Percentiles rank a stretch among this genome's conserved stretches.
Evolutionary conservation across 2,888 invertebrate species (phyloP).

Genomic region (Cephus nigrinus): DNA sequence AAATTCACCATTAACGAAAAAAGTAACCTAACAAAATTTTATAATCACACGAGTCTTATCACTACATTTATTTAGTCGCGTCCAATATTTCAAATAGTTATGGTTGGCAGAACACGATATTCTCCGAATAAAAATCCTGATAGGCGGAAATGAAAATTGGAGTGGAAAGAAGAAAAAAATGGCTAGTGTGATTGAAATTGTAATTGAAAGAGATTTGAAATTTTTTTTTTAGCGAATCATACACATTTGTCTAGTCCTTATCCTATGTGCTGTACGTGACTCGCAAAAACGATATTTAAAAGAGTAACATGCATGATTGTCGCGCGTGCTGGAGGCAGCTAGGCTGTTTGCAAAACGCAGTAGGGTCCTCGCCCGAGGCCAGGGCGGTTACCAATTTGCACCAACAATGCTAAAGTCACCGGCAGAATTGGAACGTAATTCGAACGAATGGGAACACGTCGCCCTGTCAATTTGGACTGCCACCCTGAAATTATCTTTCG

Average conservation of each 20-base stretch:
- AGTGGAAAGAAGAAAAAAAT: not conserved
- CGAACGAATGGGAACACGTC: constrained; percentile 62
- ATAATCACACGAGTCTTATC: not conserved
- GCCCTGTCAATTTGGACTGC: constrained; percentile 64
- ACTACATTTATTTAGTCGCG: not conserved
- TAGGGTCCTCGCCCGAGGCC: constrained; percentile 43
- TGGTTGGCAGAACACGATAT: not conserved
- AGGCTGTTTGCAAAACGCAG: constrained; percentile 6
- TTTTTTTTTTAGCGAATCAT: not conserved
- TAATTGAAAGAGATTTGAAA: not conserved
- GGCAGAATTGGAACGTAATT: constrained; percentile 65
- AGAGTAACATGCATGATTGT: not conserved
- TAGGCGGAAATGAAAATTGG: not conserved
- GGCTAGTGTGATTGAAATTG: not conserved
- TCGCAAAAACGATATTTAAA: constrained; percentile 1
- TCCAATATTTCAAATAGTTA: not conserved
- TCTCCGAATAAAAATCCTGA: not conserved
- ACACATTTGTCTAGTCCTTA: not conserved
- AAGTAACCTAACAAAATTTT: not conserved
- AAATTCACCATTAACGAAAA: not conserved
- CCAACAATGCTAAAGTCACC: constrained; percentile 65
- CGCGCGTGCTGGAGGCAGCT: not conserved
- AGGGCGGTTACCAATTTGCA: constrained; percentile 66
- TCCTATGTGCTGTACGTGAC: not conserved
- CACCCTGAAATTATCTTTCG: constrained; percentile 61